Evolutionary conservation across 2,797 vertebrate genomes (phyloP).

Genomic region (Pipistrellus pipistrellus): DNA sequence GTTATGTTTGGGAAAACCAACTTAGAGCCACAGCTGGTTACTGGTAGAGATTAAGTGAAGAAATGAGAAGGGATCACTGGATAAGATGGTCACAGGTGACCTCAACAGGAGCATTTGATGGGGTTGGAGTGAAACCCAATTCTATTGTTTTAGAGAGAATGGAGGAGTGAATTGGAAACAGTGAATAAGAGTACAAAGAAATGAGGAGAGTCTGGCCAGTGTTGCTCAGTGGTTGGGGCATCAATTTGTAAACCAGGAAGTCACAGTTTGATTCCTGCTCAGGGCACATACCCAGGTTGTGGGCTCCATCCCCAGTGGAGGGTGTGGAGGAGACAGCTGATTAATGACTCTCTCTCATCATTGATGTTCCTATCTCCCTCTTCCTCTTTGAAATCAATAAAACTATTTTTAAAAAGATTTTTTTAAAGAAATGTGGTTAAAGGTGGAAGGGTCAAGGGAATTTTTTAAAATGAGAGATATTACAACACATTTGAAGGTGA

Average conservation of each 20-base stretch:
- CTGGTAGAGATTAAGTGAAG: background rate
- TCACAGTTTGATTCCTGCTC: too few relatives aligned
- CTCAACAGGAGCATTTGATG: background rate
- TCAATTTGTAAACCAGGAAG: too few relatives aligned
- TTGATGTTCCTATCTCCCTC: too few relatives aligned
- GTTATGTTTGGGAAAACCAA: slow-evolving; percentile 43
- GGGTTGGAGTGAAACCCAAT: background rate
- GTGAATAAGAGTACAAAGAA: background rate
- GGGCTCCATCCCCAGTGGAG: too few relatives aligned
- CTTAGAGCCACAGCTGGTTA: background rate
- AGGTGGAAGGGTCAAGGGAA: background rate
- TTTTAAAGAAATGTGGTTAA: slow-evolving; percentile 6
- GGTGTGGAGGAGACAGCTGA: too few relatives aligned
- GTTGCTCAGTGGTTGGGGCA: too few relatives aligned
- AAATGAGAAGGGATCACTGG: background rate
- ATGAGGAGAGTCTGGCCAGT: too few relatives aligned
- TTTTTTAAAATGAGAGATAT: background rate
- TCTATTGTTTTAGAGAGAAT: background rate
- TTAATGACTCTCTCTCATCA: too few relatives aligned
- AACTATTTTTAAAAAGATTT: too few relatives aligned
- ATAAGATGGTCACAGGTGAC: background rate
- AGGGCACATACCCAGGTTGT: too few relatives aligned
- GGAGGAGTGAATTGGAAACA: background rate
- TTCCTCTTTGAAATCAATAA: too few relatives aligned
- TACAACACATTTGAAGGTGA: background rate